These are phyloP conservation scores for Conus canariensis DNA, from an alignment of 2,888 invertebrate species.

Conservation along the genomic window DNA sequence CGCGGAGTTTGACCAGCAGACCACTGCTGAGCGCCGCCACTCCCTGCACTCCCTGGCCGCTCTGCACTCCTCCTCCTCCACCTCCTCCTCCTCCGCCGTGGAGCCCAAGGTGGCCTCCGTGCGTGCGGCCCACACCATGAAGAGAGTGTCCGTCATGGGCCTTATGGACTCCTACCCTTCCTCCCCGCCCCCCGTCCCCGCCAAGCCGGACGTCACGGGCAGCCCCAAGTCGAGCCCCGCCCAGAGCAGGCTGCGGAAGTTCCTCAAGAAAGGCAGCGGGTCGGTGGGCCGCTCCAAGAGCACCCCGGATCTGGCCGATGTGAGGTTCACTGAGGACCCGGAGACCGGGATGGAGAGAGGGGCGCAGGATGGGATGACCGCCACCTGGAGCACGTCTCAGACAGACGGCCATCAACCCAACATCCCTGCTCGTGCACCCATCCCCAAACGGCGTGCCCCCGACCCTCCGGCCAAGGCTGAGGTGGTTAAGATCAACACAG, in stretches of 20 bases:
- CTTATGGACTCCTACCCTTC: constrained; percentile 55
- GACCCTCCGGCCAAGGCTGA: constrained; percentile 57
- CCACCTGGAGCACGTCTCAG: constrained; percentile 40
- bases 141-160: constrained; percentile 69
- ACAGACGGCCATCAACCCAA: constrained; percentile 51
- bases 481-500: constrained; percentile 64
- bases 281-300: constrained; percentile 67
- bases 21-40: constrained; percentile 45
- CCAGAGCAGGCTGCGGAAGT: constrained; percentile 61
- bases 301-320: constrained; percentile 63
- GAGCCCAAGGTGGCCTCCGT: constrained; percentile 91
- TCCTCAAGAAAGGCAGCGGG: constrained; percentile 54
- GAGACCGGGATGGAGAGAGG: not conserved
- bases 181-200: constrained; percentile 37
- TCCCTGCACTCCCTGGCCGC: constrained; percentile 44
- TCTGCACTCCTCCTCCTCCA: not conserved
- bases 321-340: not conserved
- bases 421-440: constrained; percentile 58
- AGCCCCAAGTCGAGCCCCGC: constrained; percentile 61
- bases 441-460: constrained; percentile 60
- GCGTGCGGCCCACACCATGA: constrained; percentile 85
- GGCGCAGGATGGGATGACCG: not conserved
- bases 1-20: constrained; percentile 64
- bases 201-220: constrained; percentile 30
- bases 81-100: not conserved